Percentiles rank a stretch among this genome's conserved stretches.
phyloP scores from a whole-genome alignment of 92 coral and sea anemone genomes.

The Bergia sp. region DNA sequence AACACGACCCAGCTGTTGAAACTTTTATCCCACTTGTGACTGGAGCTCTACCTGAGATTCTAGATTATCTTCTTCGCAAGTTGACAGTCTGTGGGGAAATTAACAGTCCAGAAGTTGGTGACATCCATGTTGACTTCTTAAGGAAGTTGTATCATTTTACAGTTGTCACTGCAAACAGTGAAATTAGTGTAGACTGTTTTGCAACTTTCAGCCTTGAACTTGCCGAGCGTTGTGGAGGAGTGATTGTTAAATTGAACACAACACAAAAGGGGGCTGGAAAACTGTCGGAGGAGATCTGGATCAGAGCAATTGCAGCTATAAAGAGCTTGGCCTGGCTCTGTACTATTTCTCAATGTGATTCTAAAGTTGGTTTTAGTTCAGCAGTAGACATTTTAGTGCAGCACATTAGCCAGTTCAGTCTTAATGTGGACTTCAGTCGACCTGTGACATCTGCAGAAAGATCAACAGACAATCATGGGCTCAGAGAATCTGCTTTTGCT shows the following conservation, averaged over 20 bases:
- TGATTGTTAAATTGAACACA: slow-evolving; percentile 29
- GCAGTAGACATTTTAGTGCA: background rate
- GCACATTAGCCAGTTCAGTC: slow-evolving; percentile 15
- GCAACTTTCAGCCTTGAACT: slow-evolving; percentile 40
- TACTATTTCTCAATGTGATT: background rate
- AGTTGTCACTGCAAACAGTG: slow-evolving; percentile 31
- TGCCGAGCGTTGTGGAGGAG: slow-evolving; percentile 45
- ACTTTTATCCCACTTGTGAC: slow-evolving; percentile 15
- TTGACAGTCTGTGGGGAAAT: slow-evolving; percentile 31
- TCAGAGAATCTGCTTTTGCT: slow-evolving; percentile 23
- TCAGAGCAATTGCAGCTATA: slow-evolving; percentile 31
- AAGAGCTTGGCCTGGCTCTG: slow-evolving; percentile 36
- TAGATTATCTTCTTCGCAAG: slow-evolving; percentile 42
- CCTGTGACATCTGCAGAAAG: slow-evolving; percentile 27
- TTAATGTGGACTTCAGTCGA: slow-evolving; percentile 11
- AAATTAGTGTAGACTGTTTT: slow-evolving; percentile 42
- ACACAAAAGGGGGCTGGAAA: slow-evolving; percentile 6
- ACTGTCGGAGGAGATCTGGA: slow-evolving; percentile 30
- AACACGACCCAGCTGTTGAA: background rate
- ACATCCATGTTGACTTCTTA: slow-evolving; percentile 40
- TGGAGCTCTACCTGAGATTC: slow-evolving; percentile 10
- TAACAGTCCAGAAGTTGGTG: slow-evolving; percentile 15
- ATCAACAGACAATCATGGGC: background rate
- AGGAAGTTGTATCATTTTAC: slow-evolving; percentile 33
- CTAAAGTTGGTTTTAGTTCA: background rate